Conservation (phyloP, 2,113 vertebrate species). For the Columbina picui region DNA sequence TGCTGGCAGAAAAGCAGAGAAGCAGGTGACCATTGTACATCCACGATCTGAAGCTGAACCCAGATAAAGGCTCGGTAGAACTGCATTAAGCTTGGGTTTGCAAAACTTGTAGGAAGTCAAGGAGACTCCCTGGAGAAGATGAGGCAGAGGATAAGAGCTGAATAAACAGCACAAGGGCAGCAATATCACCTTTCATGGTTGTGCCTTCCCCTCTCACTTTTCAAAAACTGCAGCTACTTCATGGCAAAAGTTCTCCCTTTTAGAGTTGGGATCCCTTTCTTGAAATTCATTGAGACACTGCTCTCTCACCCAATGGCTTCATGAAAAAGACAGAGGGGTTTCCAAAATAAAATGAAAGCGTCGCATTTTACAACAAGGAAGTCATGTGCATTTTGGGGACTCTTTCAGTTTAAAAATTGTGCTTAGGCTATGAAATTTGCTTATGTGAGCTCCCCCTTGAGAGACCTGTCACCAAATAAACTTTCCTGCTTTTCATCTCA, state of each 20-base stretch:
- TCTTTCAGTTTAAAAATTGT: neutral
- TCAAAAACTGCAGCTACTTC: neutral
- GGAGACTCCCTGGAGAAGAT: neutral
- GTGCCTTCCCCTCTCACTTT: neutral
- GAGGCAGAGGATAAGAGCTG: neutral
- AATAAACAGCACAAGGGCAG: neutral
- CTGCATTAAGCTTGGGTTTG: neutral
- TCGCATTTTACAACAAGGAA: neutral
- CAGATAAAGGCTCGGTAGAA: neutral
- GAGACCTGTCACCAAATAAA: neutral
- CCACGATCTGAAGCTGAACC: neutral
- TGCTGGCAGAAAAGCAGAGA: neutral
- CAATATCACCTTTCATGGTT: neutral
- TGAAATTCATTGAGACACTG: neutral
- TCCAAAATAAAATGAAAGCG: neutral
- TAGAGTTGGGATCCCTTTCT: neutral
- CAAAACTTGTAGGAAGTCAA: neutral
- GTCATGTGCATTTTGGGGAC: neutral
- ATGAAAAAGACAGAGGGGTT: neutral
- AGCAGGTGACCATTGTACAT: neutral
- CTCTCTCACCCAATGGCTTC: neutral
- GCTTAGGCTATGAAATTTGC: neutral
- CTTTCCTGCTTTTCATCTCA: slow-evolving; percentile 41
- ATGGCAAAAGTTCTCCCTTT: neutral
- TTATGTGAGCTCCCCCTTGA: neutral